Evolutionary conservation across 2,113 vertebrate species (phyloP).

Genomic region (Neolamprologus fasciatus): DNA sequence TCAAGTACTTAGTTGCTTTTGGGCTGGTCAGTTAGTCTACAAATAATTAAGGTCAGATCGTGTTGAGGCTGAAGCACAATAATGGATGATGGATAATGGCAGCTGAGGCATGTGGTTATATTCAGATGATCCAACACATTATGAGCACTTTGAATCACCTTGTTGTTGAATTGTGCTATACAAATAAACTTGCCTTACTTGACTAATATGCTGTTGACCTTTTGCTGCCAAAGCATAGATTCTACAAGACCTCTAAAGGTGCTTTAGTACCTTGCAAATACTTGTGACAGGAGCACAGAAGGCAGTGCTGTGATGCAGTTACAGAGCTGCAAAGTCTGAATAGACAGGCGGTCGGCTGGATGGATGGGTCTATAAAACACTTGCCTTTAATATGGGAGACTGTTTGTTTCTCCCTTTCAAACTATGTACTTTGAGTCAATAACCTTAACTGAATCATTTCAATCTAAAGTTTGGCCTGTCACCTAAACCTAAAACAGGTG

Average conservation of each 20-base stretch:
- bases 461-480: not conserved
- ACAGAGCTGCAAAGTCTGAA: not conserved
- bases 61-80: not conserved
- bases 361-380: not conserved
- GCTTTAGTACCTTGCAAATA: not conserved
- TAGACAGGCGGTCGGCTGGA: not conserved
- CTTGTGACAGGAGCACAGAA: not conserved
- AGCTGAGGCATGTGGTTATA: rapidly evolving
- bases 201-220: not conserved
- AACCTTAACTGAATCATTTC: not conserved
- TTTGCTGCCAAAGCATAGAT: not conserved
- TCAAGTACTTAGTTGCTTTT: not conserved
- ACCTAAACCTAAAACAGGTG: not conserved
- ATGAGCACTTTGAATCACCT: too few relatives aligned
- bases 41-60: not conserved
- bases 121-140: not conserved
- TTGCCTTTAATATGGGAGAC: not conserved
- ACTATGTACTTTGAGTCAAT: not conserved
- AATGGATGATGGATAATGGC: rapidly evolving
- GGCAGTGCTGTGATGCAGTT: not conserved
- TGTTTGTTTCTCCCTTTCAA: not conserved
- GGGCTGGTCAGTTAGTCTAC: not conserved
- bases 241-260: not conserved
- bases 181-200: too few relatives aligned
- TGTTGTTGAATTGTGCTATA: too few relatives aligned